Evolutionary conservation across 2,797 vertebrate species (phyloP).

Genomic region (Hypotaenidia philippensis): DNA sequence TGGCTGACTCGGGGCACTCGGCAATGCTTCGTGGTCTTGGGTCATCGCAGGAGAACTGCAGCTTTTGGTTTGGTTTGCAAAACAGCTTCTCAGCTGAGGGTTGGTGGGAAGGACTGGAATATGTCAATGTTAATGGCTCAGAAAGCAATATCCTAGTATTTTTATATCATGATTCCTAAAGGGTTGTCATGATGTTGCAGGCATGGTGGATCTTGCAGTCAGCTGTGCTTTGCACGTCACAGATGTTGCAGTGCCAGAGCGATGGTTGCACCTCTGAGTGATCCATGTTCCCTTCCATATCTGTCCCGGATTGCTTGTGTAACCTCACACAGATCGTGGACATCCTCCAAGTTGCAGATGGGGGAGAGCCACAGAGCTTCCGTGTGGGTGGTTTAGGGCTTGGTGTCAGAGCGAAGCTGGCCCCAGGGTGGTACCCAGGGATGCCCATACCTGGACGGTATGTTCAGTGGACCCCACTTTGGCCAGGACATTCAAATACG

Average conservation of each 20-base stretch:
- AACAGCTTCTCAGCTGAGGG: not conserved
- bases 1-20: not conserved
- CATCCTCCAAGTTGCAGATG: not conserved
- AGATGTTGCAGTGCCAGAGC: not conserved
- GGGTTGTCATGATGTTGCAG: not conserved
- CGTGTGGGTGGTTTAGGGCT: not conserved
- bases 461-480: rapidly evolving
- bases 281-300: not conserved
- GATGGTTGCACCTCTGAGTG: not conserved
- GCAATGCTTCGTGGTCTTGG: rapidly evolving
- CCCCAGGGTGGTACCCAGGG: not conserved
- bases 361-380: not conserved
- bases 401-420: not conserved
- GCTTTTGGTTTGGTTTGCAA: not conserved
- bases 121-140: not conserved
- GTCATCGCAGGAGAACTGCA: not conserved
- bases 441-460: rapidly evolving
- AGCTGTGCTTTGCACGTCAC: not conserved
- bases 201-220: not conserved
- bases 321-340: not conserved
- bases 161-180: not conserved
- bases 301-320: not conserved
- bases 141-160: not conserved
- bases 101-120: not conserved
- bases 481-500: not conserved